Conservation (phyloP, 2,797 vertebrate species). For the Acridotheres tristis region DNA sequence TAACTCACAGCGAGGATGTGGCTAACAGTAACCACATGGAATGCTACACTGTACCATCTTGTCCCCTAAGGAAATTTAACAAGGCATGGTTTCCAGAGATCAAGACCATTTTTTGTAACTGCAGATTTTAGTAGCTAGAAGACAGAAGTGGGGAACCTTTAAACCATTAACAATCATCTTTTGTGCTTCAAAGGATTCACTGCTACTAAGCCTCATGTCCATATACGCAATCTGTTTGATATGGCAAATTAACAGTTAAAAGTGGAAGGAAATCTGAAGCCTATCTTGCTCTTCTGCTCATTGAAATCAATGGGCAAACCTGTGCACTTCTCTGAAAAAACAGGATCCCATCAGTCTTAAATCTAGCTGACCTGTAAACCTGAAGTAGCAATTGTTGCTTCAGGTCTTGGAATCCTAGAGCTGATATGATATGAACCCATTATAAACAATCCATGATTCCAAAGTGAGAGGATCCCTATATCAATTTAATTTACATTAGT, state of each 20-base stretch:
- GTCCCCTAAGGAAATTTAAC: slow-evolving; percentile 74
- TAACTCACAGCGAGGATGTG: slow-evolving; percentile 75
- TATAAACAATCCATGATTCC: not conserved
- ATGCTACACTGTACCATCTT: slow-evolving; percentile 50
- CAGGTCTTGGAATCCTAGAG: not conserved
- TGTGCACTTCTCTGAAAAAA: not conserved
- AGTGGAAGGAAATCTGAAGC: slow-evolving; percentile 5
- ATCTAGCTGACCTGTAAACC: not conserved
- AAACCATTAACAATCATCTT: slow-evolving; percentile 33
- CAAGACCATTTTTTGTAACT: slow-evolving; percentile 67
- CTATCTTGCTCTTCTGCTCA: not conserved
- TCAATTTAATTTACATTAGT: not conserved
- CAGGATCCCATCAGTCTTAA: not conserved
- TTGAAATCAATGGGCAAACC: not conserved
- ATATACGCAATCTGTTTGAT: not conserved
- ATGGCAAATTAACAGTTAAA: slow-evolving; percentile 45
- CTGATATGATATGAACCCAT: not conserved
- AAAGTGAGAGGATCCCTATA: not conserved
- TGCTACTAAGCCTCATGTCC: not conserved
- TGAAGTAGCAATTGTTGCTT: not conserved
- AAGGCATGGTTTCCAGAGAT: slow-evolving; percentile 70
- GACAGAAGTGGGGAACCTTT: slow-evolving; percentile 36
- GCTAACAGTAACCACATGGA: slow-evolving; percentile 80
- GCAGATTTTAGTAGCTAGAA: slow-evolving; percentile 46
- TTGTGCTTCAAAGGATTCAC: slow-evolving; percentile 46